Base-by-base conservation (phyloP, 1,140 invertebrate genomes). In the Microvelia longipes region DNA sequence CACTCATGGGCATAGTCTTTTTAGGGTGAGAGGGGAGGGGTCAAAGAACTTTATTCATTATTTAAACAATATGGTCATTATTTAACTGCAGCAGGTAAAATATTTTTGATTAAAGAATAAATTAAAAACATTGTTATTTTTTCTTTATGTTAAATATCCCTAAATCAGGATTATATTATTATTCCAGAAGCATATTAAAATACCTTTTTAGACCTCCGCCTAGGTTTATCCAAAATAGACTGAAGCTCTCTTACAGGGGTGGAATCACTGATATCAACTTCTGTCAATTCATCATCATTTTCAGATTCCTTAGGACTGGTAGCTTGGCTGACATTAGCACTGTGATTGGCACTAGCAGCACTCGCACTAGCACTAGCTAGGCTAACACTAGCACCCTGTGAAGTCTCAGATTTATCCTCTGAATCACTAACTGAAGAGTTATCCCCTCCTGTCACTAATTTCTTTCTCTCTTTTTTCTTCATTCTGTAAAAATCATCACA, bases 371-470 rank as follows among this genome's bases (percentile, higher is more conserved):
- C 35, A 19, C 11, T 60, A 13, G 15, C 62, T 13, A 24, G 5
- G 62, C 15, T 64, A 2, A 64, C 62, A 24, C 5, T 25, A 13
- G 24, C 19, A 64, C 62, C 24, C 2, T 5, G 2, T 28, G 67
- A 71, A 15, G 67, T 50, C 30, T 72, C 71, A 15, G 69, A 70
- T 29, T 65, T 63, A 19, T 85, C 84, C 71, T 86, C 85, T 0
- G 82, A 82, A 75, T 86, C 85, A 69, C 84, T 85, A 0, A 85
- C 71, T 72, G 84, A 85, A 0, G 82, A 85, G 75, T 79, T 82
- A 24, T 85, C 81, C 15, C 75, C 80, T 80, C 71, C 79, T 82
- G 30, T 68, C 13, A n/a, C 71, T 69, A 71, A 76, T 68, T 74
- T 67, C 62, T 78, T 78, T 63, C 78, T 79, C 61, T 77, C 78